Conservation (phyloP, 2,888 invertebrate species). For the Cataglyphis cursor region DNA sequence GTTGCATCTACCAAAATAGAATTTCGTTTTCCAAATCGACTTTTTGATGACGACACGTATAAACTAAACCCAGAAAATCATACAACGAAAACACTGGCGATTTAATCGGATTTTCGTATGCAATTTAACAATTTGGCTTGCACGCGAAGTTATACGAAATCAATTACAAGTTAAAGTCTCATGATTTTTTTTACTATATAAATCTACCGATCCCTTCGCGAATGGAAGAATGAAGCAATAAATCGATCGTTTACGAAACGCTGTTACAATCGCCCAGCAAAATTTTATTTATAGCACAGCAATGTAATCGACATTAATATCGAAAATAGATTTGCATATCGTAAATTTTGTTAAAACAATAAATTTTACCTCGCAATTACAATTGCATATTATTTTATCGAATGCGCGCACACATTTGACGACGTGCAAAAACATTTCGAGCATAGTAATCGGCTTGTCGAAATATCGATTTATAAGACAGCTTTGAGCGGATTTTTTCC, state of each 20-base stretch:
- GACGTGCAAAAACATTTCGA: constrained; percentile 7
- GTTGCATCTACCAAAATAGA: constrained; percentile 28
- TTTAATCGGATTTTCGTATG: constrained; percentile 29
- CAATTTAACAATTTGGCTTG: neutral
- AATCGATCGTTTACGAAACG: constrained; percentile 40
- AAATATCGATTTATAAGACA: constrained; percentile 24
- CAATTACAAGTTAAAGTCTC: constrained; percentile 30
- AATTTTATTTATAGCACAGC: constrained; percentile 42
- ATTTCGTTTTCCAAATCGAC: constrained; percentile 44
- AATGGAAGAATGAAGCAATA: constrained; percentile 31
- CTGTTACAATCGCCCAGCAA: constrained; percentile 21
- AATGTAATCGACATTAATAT: constrained; percentile 42
- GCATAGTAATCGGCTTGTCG: neutral
- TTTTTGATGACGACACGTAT: constrained; percentile 23
- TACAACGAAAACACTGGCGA: constrained; percentile 21
- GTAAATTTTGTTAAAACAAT: constrained; percentile 48
- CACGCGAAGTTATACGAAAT: neutral
- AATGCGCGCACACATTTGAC: constrained; percentile 12
- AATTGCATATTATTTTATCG: constrained; percentile 44
- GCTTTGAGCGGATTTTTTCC: constrained; percentile 29
- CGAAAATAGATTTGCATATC: constrained; percentile 49
- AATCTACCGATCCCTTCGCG: constrained; percentile 6
- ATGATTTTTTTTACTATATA: constrained; percentile 38
- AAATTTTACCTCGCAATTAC: constrained; percentile 37
- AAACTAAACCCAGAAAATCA: constrained; percentile 2